phyloP scores from a whole-genome alignment of 2,888 invertebrate genomes.

The Plebejus melissa region DNA sequence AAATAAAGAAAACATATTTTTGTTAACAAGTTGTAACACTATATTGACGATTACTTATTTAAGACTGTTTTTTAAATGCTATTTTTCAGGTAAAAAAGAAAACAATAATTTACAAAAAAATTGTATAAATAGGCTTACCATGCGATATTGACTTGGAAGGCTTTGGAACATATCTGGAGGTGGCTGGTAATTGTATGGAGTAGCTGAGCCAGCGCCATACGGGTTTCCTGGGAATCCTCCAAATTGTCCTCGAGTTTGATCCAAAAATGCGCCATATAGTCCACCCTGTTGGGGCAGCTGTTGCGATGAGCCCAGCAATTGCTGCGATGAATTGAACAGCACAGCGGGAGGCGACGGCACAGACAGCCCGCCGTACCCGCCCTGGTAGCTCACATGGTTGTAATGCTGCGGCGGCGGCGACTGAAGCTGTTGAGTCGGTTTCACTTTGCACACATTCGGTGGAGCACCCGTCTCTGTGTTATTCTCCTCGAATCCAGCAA shows the following conservation, averaged over 20 bases:
- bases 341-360: slow-evolving; percentile 93
- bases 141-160: slow-evolving; percentile 69
- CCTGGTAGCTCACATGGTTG: slow-evolving; percentile 85
- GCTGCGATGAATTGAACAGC: slow-evolving; percentile 87
- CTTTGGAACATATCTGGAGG: slow-evolving; percentile 79
- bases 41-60: not conserved
- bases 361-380: slow-evolving; percentile 87
- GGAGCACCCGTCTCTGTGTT: slow-evolving; percentile 75
- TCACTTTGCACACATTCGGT: slow-evolving; percentile 89
- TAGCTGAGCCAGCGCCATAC: slow-evolving; percentile 82
- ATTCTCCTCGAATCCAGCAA: slow-evolving; percentile 65
- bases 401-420: slow-evolving; percentile 83
- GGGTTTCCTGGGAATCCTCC: slow-evolving; percentile 87
- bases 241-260: slow-evolving; percentile 88
- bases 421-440: slow-evolving; percentile 89
- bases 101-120: not conserved
- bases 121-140: slow-evolving; percentile 53
- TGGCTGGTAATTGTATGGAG: slow-evolving; percentile 87
- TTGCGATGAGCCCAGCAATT: slow-evolving; percentile 72
- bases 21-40: not conserved
- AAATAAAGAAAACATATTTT: slow-evolving; percentile 21
- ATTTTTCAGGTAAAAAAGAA: not conserved
- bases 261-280: slow-evolving; percentile 89
- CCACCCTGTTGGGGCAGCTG: slow-evolving; percentile 85
- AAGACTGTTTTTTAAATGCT: not conserved